These are phyloP conservation scores for Menidia beryllina DNA, from an alignment of 2,113 vertebrate genomes.

Conservation along the genomic window DNA sequence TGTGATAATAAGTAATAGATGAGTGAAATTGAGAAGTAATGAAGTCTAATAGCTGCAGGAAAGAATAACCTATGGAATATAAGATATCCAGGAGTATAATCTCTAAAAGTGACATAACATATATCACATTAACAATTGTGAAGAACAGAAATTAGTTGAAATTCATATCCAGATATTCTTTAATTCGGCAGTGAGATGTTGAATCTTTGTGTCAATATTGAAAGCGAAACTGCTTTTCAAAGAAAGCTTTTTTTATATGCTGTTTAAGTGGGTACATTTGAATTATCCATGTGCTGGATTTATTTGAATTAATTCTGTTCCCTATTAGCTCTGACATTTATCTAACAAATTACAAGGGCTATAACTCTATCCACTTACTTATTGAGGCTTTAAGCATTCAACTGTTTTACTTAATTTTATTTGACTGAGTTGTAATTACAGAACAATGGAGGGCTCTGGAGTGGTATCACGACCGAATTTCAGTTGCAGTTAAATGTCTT, in stretches of 20 bases:
- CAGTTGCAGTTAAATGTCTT: background rate
- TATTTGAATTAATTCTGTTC: slow-evolving; percentile 32
- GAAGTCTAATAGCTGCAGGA: too few relatives aligned
- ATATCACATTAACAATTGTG: background rate
- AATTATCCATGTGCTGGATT: slow-evolving; percentile 16
- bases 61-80: too few relatives aligned
- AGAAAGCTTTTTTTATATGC: background rate
- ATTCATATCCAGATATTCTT: background rate
- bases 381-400: slow-evolving; percentile 30
- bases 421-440: slow-evolving; percentile 43
- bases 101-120: background rate
- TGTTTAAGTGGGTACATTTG: slow-evolving; percentile 11
- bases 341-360: slow-evolving; percentile 24
- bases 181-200: background rate
- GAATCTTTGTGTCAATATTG: background rate
- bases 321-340: slow-evolving; percentile 50
- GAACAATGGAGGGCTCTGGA: slow-evolving; percentile 18
- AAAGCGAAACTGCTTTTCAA: background rate
- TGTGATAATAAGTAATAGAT: too few relatives aligned
- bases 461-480: slow-evolving; percentile 1
- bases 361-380: slow-evolving; percentile 34
- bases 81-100: background rate
- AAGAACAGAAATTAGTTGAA: background rate
- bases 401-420: slow-evolving; percentile 66
- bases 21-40: too few relatives aligned